Evolutionary conservation across 2,888 invertebrate genomes (phyloP).

Genomic region (Trissolcus brochymenae): DNA sequence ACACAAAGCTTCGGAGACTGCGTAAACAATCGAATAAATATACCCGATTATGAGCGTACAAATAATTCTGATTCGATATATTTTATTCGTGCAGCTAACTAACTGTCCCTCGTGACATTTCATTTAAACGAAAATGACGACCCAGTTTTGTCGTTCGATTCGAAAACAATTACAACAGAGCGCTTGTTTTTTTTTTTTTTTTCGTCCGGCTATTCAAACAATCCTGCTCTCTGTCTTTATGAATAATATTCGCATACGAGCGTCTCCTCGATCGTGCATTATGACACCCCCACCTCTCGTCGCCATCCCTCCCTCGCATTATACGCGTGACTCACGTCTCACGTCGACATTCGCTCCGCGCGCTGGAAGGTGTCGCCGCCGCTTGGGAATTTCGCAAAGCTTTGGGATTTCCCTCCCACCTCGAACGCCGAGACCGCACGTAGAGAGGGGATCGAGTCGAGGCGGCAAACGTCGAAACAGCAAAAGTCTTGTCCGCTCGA

Average conservation of each 20-base stretch:
- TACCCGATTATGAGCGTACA: slow-evolving; percentile 12
- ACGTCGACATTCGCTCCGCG: slow-evolving; percentile 61
- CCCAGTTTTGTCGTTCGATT: not conserved
- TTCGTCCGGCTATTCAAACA: slow-evolving; percentile 18
- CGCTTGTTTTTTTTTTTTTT: not conserved
- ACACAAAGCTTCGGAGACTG: not conserved
- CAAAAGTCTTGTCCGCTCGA: slow-evolving; percentile 73
- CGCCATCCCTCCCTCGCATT: slow-evolving; percentile 39
- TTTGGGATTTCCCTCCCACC: slow-evolving; percentile 66
- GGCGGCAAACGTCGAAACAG: slow-evolving; percentile 61
- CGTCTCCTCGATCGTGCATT: slow-evolving; percentile 39
- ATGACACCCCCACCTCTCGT: slow-evolving; percentile 25
- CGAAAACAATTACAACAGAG: not conserved
- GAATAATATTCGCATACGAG: slow-evolving; percentile 48
- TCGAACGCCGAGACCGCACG: slow-evolving; percentile 42
- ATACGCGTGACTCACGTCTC: slow-evolving; percentile 70
- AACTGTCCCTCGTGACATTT: slow-evolving; percentile 9
- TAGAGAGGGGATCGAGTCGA: slow-evolving; percentile 58
- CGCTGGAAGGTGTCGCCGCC: slow-evolving; percentile 72
- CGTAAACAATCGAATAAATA: slow-evolving; percentile 30
- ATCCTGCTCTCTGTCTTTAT: slow-evolving; percentile 24
- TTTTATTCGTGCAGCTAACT: slow-evolving; percentile 7
- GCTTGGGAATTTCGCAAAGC: slow-evolving; percentile 73
- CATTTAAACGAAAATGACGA: not conserved
- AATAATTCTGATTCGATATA: slow-evolving; percentile 26